Evolutionary conservation across 2,888 invertebrate species (phyloP).

Genomic region (Noctua janthina): DNA sequence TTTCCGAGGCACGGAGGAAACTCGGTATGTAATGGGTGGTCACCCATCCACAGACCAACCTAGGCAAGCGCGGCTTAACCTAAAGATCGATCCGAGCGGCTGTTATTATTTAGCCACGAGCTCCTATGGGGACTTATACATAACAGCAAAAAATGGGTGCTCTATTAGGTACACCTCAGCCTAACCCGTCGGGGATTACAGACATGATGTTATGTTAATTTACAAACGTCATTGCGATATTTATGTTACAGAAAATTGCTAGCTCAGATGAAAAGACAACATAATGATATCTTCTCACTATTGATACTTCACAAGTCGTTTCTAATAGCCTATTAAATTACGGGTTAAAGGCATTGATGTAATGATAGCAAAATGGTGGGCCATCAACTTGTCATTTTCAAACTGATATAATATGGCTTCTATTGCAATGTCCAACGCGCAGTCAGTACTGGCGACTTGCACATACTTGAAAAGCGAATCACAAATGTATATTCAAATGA

Average conservation of each 20-base stretch:
- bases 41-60: too few relatives aligned
- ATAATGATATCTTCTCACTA: conserved; percentile 29
- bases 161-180: neutral
- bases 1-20: too few relatives aligned
- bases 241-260: conserved; percentile 10
- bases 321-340: conserved; percentile 15
- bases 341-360: conserved; percentile 26
- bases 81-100: too few relatives aligned
- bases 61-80: too few relatives aligned
- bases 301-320: conserved; percentile 8
- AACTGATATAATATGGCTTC: neutral
- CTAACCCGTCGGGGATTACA: neutral
- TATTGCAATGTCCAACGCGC: neutral
- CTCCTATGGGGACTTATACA: neutral
- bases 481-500: neutral
- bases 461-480: neutral
- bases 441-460: neutral
- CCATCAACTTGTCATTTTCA: conserved; percentile 28
- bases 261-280: conserved; percentile 17
- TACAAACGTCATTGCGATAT: conserved; percentile 3
- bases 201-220: neutral
- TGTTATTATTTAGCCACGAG: too few relatives aligned
- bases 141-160: neutral
- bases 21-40: too few relatives aligned
- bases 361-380: conserved; percentile 13